A percentile compares a stretch with the other conserved stretches of the same genome.
These are phyloP conservation scores for Anneissia japonica DNA, from an alignment of 35 echinoderm and acorn worm genomes.

Conservation along the genomic window DNA sequence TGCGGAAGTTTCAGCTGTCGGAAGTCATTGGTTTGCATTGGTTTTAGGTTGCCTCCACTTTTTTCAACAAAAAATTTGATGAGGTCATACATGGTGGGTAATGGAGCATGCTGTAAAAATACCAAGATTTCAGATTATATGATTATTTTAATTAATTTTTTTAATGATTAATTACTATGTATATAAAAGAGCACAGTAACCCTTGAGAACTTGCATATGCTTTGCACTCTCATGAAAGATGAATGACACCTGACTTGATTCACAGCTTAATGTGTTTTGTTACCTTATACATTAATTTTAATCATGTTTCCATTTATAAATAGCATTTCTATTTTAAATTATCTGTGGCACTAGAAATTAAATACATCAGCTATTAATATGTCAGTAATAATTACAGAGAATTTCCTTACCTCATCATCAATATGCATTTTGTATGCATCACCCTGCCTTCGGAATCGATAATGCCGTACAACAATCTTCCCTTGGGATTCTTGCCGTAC, in stretches of 20 bases:
- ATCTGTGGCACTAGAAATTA: too few relatives aligned
- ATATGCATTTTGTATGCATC: conserved; percentile 34
- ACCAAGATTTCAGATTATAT: too few relatives aligned
- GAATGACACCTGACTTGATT: too few relatives aligned
- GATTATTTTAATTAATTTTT: too few relatives aligned
- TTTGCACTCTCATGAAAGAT: too few relatives aligned
- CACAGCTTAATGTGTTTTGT: too few relatives aligned
- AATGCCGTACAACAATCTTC: conserved; percentile 30
- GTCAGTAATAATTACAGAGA: background rate
- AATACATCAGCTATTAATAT: background rate
- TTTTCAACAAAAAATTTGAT: conserved; percentile 50
- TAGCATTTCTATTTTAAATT: too few relatives aligned
- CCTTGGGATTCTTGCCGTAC: conserved; percentile 20
- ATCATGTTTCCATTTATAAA: too few relatives aligned
- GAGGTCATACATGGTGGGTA: conserved; percentile 35
- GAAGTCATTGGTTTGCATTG: conserved; percentile 40
- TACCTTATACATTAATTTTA: too few relatives aligned
- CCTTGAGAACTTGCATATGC: too few relatives aligned
- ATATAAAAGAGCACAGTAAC: too few relatives aligned
- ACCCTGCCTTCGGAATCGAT: conserved; percentile 15
- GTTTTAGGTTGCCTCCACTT: conserved; percentile 32
- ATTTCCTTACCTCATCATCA: conserved; percentile 30
- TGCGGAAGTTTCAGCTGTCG: conserved; percentile 24
- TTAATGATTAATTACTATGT: too few relatives aligned
- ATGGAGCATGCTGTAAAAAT: conserved; percentile 23